These are phyloP conservation scores for Pachyuromys duprasi DNA, from an alignment of 2,797 vertebrate genomes.

Conservation along the genomic window DNA sequence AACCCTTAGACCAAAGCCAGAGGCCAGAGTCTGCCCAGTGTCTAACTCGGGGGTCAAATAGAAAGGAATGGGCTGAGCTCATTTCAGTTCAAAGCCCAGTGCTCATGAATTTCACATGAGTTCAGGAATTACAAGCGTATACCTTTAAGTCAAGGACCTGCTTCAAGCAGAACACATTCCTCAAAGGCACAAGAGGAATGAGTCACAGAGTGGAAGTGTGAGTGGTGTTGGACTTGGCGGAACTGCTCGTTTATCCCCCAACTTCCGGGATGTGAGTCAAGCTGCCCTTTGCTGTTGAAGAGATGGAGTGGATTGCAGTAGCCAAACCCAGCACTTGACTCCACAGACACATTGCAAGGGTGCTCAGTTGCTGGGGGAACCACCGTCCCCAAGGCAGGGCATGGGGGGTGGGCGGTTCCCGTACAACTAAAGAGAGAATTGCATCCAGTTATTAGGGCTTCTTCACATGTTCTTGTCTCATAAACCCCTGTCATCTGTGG, in stretches of 20 bases:
- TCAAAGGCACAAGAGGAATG: constrained; percentile 26
- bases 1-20: not conserved
- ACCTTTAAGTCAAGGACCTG: not conserved
- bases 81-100: not conserved
- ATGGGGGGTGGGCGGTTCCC: rapidly evolving
- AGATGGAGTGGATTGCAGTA: not conserved
- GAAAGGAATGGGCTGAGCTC: not conserved
- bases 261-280: not conserved
- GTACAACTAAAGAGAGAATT: not conserved
- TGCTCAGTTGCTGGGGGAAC: not conserved
- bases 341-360: not conserved
- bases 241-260: not conserved
- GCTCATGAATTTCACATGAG: not conserved
- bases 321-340: not conserved
- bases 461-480: not conserved
- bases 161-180: constrained; percentile 11
- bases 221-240: not conserved
- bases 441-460: not conserved
- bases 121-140: not conserved
- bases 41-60: not conserved
- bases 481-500: not conserved
- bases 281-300: not conserved
- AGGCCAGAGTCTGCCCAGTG: not conserved
- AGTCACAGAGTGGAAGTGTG: not conserved
- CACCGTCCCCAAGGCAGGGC: not conserved